Conservation (phyloP, 2,797 vertebrate genomes). For the Acanthurus leucopareius region DNA sequence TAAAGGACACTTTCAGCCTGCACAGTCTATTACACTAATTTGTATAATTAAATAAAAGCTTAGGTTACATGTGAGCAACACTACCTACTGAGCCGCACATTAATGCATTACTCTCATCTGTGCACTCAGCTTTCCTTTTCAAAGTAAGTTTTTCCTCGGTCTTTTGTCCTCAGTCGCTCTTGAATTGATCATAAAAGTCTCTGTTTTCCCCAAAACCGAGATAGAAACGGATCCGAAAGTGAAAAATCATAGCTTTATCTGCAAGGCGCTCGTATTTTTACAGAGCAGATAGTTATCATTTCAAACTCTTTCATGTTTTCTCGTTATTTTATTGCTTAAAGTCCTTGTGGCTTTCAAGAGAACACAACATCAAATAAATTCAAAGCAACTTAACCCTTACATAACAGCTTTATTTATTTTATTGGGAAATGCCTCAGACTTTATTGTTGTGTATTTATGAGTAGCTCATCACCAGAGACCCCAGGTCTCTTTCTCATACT, state of each 20-base stretch:
- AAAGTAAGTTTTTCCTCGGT: background rate
- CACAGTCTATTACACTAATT: background rate
- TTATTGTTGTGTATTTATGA: background rate
- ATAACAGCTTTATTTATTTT: background rate
- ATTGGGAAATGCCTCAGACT: background rate
- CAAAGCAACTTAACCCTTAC: background rate
- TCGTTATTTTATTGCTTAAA: background rate
- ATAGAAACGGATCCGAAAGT: constrained; percentile 5
- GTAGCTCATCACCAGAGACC: constrained; percentile 55
- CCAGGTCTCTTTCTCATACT: constrained; percentile 19
- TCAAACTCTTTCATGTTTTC: background rate
- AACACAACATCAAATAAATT: background rate
- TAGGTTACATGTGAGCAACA: background rate
- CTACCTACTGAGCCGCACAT: background rate
- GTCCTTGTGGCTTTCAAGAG: background rate
- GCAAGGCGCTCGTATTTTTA: background rate
- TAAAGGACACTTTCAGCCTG: background rate
- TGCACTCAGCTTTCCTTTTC: background rate
- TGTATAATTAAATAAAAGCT: too few relatives aligned
- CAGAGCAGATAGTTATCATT: background rate
- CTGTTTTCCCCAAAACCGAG: background rate
- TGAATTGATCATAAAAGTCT: background rate
- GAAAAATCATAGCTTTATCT: constrained; percentile 3
- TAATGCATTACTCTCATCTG: background rate
- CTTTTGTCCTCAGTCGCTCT: background rate